Conservation (phyloP, 1,140 invertebrate species). For the Octopus sinensis region DNA sequence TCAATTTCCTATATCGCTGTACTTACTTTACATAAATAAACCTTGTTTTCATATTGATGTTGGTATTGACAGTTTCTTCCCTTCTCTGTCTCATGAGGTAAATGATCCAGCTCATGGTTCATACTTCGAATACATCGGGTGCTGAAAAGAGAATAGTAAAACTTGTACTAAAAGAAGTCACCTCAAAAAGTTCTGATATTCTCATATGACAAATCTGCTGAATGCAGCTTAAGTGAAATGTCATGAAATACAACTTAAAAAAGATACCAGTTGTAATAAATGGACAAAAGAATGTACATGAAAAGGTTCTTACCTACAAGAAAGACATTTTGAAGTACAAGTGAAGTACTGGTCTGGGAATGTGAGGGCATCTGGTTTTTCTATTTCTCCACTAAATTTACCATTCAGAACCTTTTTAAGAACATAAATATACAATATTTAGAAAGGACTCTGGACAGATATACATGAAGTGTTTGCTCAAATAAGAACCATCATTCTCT, state of each 20-base stretch:
- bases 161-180: too few relatives aligned
- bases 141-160: constrained; percentile 27
- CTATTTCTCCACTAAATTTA: constrained; percentile 72
- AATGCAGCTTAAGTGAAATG: neutral
- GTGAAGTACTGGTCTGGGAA: constrained; percentile 82
- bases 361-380: constrained; percentile 64
- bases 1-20: too few relatives aligned
- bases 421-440: neutral
- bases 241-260: constrained; percentile 9
- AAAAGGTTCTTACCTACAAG: constrained; percentile 62
- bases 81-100: constrained; percentile 61
- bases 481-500: too few relatives aligned
- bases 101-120: constrained; percentile 73
- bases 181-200: too few relatives aligned
- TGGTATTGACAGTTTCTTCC: constrained; percentile 67
- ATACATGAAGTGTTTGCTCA: too few relatives aligned
- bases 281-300: neutral
- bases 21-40: constrained; percentile 69
- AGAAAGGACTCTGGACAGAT: too few relatives aligned
- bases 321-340: constrained; percentile 70
- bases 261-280: neutral
- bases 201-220: too few relatives aligned
- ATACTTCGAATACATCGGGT: constrained; percentile 69
- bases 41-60: constrained; percentile 75
- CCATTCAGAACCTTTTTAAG: constrained; percentile 68